Conservation (phyloP, 2,888 invertebrate genomes). For the Dynastes maya region DNA sequence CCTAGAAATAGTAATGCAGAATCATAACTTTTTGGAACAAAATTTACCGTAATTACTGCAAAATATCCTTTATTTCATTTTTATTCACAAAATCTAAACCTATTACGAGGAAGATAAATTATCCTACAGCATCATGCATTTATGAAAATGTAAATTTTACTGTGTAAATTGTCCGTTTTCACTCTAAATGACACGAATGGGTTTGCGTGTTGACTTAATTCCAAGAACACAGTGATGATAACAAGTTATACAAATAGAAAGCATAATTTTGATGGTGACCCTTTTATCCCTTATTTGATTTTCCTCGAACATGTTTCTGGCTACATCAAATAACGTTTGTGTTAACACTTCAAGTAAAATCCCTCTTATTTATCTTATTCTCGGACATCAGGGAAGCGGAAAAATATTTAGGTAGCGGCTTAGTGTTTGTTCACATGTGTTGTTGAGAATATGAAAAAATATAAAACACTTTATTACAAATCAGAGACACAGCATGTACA, state of each 20-base stretch:
- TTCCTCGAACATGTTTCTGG: conserved; percentile 14
- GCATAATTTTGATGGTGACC: conserved; percentile 28
- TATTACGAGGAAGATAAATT: not conserved
- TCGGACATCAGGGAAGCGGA: not conserved
- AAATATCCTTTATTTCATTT: too few relatives aligned
- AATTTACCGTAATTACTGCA: too few relatives aligned
- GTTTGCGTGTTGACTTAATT: conserved; percentile 23
- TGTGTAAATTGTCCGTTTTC: not conserved
- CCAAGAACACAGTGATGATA: conserved; percentile 6
- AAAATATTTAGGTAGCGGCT: not conserved
- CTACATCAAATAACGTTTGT: conserved; percentile 17
- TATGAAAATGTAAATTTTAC: conserved; percentile 9
- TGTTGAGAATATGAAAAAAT: not conserved
- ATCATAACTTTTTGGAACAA: too few relatives aligned
- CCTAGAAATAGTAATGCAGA: too few relatives aligned
- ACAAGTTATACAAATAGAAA: conserved; percentile 28
- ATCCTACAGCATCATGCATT: not conserved
- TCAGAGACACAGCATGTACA: too few relatives aligned
- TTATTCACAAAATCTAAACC: not conserved
- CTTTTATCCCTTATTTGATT: conserved; percentile 18
- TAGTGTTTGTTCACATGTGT: conserved; percentile 1
- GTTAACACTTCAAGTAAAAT: conserved; percentile 30
- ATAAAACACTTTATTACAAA: too few relatives aligned
- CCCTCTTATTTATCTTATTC: conserved; percentile 20
- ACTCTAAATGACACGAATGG: conserved; percentile 17